Conservation (phyloP, 2,888 invertebrate genomes). For the Chloroclystis v-ata region DNA sequence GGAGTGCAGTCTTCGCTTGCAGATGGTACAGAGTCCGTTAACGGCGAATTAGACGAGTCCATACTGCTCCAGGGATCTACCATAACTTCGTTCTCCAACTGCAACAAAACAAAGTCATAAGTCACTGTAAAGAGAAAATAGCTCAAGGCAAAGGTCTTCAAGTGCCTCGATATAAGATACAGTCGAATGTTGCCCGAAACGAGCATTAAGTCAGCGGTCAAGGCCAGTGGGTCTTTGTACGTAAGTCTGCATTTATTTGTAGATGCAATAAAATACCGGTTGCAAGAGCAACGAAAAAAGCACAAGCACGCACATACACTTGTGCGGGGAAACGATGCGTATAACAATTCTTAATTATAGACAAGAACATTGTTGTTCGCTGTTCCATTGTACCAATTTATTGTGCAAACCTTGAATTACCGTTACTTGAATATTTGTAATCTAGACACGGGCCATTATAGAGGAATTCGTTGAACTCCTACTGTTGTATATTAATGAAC, state of each 20-base stretch:
- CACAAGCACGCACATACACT: slow-evolving; percentile 26
- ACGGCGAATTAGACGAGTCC: slow-evolving; percentile 75
- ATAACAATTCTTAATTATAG: slow-evolving; percentile 33
- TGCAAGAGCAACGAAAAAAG: slow-evolving; percentile 34
- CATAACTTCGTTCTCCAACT: slow-evolving; percentile 79
- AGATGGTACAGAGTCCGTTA: slow-evolving; percentile 73
- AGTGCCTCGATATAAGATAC: slow-evolving; percentile 42
- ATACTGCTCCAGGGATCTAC: slow-evolving; percentile 77
- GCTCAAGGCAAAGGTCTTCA: slow-evolving; percentile 45
- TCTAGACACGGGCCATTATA: slow-evolving; percentile 35
- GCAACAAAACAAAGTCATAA: slow-evolving; percentile 53
- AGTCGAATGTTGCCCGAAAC: slow-evolving; percentile 45
- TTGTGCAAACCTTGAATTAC: slow-evolving; percentile 31
- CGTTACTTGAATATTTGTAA: slow-evolving; percentile 29
- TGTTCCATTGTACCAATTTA: slow-evolving; percentile 24
- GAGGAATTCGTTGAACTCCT: slow-evolving; percentile 35
- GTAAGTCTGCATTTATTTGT: slow-evolving; percentile 45
- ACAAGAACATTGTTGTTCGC: slow-evolving; percentile 23
- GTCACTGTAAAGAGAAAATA: slow-evolving; percentile 37
- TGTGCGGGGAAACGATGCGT: slow-evolving; percentile 28
- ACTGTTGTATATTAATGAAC: slow-evolving; percentile 30
- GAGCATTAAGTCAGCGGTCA: slow-evolving; percentile 48
- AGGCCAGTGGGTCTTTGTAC: slow-evolving; percentile 43
- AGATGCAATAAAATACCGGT: slow-evolving; percentile 46
- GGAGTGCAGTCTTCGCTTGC: slow-evolving; percentile 74